A percentile compares a stretch with the other conserved stretches of the same genome.
These are phyloP conservation scores for Stichodactyla mertensii DNA, from an alignment of 64 coral and sea anemone genomes.

Conservation along the genomic window DNA sequence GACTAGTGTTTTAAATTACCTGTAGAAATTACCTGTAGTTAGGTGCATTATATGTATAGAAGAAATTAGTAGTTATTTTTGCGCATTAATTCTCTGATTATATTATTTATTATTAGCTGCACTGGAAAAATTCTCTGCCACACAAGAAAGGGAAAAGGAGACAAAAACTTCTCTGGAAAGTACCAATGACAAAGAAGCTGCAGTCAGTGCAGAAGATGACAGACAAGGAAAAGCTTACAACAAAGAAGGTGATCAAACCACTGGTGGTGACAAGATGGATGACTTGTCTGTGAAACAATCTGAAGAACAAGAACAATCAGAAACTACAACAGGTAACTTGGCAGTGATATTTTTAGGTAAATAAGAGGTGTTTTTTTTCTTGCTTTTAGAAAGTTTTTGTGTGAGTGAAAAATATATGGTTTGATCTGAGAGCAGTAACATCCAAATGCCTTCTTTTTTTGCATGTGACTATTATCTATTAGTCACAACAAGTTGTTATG, in stretches of 20 bases:
- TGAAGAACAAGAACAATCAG: not conserved
- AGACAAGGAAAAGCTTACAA: not conserved
- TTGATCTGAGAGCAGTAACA: no score
- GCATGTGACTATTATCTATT: no score
- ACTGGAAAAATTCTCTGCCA: constrained; percentile 47
- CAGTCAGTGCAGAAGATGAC: not conserved
- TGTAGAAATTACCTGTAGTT: no score
- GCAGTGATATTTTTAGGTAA: no score
- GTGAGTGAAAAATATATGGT: no score
- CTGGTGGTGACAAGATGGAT: not conserved
- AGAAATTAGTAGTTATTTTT: not conserved
- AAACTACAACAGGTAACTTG: not conserved
- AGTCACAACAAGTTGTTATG: no score
- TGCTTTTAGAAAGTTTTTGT: no score
- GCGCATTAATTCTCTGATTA: not conserved
- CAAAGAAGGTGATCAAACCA: not conserved
- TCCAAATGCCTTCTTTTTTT: no score
- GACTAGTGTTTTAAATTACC: no score
- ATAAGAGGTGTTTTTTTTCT: no score
- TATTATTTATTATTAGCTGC: constrained; percentile 30
- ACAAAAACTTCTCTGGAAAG: not conserved
- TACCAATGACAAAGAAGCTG: not conserved
- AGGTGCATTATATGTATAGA: not conserved
- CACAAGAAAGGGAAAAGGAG: constrained; percentile 2
- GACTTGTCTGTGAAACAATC: not conserved